Percentiles rank a stretch among this genome's conserved stretches.
phyloP scores from a whole-genome alignment of 2,888 invertebrate species.

The Rhodophaea formosa region DNA sequence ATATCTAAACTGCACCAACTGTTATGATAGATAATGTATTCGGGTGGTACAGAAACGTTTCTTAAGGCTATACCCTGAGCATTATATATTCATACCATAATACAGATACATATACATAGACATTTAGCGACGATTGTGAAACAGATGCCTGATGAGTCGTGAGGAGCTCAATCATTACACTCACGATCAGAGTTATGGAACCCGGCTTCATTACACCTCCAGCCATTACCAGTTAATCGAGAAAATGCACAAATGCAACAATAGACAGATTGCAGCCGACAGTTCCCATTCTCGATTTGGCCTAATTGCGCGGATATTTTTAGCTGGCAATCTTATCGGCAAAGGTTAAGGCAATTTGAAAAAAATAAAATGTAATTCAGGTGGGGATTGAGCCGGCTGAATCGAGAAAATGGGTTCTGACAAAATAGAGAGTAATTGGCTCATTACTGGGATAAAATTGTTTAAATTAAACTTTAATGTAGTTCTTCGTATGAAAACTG shows the following conservation, averaged over 20 bases:
- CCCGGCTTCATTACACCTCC: constrained; percentile 1
- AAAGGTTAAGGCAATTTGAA: constrained; percentile 8
- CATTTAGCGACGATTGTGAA: constrained; percentile 63
- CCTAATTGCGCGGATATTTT: constrained; percentile 11
- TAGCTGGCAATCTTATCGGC: background rate
- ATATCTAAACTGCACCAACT: too few relatives aligned
- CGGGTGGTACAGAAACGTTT: too few relatives aligned
- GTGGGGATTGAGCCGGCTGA: constrained; percentile 2
- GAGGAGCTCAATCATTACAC: constrained; percentile 68
- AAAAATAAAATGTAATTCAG: constrained; percentile 7
- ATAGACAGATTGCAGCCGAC: constrained; percentile 11
- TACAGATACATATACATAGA: constrained; percentile 18
- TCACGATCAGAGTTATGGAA: constrained; percentile 49
- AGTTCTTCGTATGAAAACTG: background rate
- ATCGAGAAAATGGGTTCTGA: constrained; percentile 4
- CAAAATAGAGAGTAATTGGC: constrained; percentile 1
- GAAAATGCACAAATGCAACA: constrained; percentile 9
- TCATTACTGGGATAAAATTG: constrained; percentile 4
- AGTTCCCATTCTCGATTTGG: constrained; percentile 7
- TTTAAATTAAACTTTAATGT: background rate
- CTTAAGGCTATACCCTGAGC: too few relatives aligned
- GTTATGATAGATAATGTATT: too few relatives aligned
- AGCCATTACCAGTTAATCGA: constrained; percentile 9
- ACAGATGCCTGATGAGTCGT: constrained; percentile 54
- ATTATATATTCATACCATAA: too few relatives aligned